Base-by-base conservation (phyloP, 2,888 invertebrate species). In the Drosophila macrothrix region DNA sequence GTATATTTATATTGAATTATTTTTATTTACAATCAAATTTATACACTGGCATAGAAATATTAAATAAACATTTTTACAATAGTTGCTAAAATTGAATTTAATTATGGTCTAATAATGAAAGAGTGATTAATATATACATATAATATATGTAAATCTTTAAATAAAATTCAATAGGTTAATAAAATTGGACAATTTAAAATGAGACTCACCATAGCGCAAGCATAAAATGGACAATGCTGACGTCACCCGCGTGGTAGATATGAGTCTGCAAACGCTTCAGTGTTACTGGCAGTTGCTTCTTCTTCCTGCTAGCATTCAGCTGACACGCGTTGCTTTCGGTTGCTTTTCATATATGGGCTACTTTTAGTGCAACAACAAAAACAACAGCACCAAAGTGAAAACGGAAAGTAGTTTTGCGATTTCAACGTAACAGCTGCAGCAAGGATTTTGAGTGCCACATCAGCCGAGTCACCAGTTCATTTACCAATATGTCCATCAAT, bases 401-500 rank as follows among this genome's bases (percentile, higher is more conserved):
- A 60, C 75, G 49, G 76, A 81, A 85, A 85, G 83, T 75, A 73
- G 75, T 68, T 77, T 63, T 60, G 12, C 71, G 49, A 77, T 72
- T 76, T 68, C 31, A 39, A 53, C 35, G 25, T n/a, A 62, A 46
- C 70, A 75, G 29, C 50, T 60, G 52, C 41, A 71, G 28, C 33
- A 59, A 64, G 58, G 59, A 74, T 60, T 67, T 46, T 31, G 22
- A 64, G 67, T 71, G 76, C 64, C 71, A 74, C 72, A 78, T 61
- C 39, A 61, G 39, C 53, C 64, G 25, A 68, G 65, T 67, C 55
- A 65, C 25, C 41, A 60, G 43, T 66, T 61, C 10, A 55, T 46
- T 43, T 46, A 56, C 52, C 73, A 90, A 84, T 16, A 82, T 94
- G 94, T 91, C 94, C 73, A 92, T 93, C 54, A 93, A 93, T 73